These are phyloP conservation scores for Myotis brandtii DNA, from an alignment of 2,113 vertebrate genomes.

Conservation along the genomic window DNA sequence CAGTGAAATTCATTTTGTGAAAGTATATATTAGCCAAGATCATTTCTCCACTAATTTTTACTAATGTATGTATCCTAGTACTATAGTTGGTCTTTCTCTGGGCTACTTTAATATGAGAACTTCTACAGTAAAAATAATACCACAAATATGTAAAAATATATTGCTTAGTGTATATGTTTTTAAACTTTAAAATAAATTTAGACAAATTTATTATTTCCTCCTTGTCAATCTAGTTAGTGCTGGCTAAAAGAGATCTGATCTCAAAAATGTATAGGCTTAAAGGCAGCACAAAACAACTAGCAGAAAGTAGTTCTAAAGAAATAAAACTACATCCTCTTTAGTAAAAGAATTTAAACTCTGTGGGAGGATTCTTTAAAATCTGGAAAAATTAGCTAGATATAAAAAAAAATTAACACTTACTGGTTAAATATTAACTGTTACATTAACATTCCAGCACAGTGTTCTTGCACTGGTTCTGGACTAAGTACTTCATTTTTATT, in stretches of 20 bases:
- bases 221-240: neutral
- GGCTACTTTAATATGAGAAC: constrained; percentile 40
- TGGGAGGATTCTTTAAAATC: constrained; percentile 5
- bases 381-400: constrained; percentile 6
- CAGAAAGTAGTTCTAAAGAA: constrained; percentile 38
- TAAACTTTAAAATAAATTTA: constrained; percentile 43
- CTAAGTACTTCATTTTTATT: constrained; percentile 2
- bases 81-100: neutral
- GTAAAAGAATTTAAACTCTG: constrained; percentile 10
- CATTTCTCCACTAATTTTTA: constrained; percentile 22
- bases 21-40: constrained; percentile 9
- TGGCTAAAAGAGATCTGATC: constrained; percentile 1
- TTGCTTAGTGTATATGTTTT: constrained; percentile 11
- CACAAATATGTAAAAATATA: constrained; percentile 20
- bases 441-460: neutral
- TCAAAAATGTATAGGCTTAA: constrained; percentile 23
- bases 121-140: constrained; percentile 45
- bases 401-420: neutral
- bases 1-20: neutral
- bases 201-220: constrained; percentile 35
- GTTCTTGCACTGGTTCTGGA: neutral
- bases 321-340: neutral
- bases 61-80: neutral
- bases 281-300: constrained; percentile 5
- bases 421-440: neutral